Percentiles rank a stretch among this genome's conserved stretches.
Conservation (phyloP, 2,797 vertebrate genomes). For the Phylloscopus collybita region DNA sequence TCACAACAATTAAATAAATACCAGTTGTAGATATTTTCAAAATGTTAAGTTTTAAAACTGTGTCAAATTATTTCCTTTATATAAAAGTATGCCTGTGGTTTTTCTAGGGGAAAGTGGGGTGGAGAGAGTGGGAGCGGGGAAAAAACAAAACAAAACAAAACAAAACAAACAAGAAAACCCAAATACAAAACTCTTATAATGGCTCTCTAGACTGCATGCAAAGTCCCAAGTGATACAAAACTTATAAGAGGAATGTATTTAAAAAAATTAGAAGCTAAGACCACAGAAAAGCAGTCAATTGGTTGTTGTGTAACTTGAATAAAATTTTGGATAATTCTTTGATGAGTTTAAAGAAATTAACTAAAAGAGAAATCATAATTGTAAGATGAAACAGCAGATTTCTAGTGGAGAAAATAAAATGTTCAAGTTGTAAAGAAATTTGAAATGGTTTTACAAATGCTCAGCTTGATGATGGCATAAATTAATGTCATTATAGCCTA, state of each 20-base stretch:
- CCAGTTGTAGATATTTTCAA: not conserved
- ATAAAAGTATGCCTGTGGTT: not conserved
- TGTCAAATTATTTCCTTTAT: not conserved
- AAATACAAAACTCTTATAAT: not conserved
- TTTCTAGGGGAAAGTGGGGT: accelerated
- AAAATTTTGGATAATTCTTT: not conserved
- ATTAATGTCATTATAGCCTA: not conserved
- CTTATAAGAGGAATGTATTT: accelerated
- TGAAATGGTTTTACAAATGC: not conserved
- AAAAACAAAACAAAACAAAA: not conserved
- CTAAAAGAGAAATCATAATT: not conserved
- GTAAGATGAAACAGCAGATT: not conserved
- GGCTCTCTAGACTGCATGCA: not conserved
- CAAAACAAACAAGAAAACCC: not conserved
- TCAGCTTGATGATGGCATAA: not conserved
- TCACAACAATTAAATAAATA: not conserved
- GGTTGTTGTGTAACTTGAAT: not conserved
- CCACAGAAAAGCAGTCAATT: not conserved
- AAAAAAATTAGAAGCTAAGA: not conserved
- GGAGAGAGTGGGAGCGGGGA: accelerated
- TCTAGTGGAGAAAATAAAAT: not conserved
- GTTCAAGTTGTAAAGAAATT: not conserved
- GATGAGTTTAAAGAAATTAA: not conserved
- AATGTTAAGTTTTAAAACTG: not conserved
- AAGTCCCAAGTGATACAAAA: not conserved